phyloP scores from a whole-genome alignment of 2,888 invertebrate species.

The Furcula furcula region DNA sequence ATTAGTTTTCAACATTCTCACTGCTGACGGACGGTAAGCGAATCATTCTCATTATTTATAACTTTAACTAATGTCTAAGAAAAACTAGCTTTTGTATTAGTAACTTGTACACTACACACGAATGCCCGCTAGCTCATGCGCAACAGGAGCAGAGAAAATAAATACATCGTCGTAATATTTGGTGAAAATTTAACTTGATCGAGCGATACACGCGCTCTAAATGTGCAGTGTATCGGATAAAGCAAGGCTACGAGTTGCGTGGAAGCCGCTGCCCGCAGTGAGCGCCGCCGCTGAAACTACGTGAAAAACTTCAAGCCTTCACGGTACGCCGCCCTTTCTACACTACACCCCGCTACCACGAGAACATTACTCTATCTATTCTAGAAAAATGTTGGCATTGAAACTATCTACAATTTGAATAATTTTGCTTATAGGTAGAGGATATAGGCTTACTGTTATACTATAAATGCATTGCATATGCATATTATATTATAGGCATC shows the following conservation, averaged over 20 bases:
- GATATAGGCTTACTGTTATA: too few relatives aligned
- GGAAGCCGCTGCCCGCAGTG: constrained; percentile 5
- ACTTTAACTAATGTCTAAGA: too few relatives aligned
- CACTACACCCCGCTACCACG: constrained; percentile 16
- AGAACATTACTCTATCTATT: constrained; percentile 5
- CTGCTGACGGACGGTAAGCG: too few relatives aligned
- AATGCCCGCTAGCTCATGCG: background rate
- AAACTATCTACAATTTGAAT: too few relatives aligned
- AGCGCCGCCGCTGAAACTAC: constrained; percentile 23
- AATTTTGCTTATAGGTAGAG: too few relatives aligned
- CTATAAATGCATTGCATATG: too few relatives aligned
- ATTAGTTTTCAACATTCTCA: too few relatives aligned
- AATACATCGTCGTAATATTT: constrained; percentile 7
- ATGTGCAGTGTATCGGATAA: constrained; percentile 33
- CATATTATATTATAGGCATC: too few relatives aligned
- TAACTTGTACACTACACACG: too few relatives aligned
- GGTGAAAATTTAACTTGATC: constrained; percentile 12
- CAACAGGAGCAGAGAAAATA: constrained; percentile 7
- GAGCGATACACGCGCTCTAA: constrained; percentile 16
- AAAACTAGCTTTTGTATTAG: too few relatives aligned
- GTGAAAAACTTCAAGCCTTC: constrained; percentile 47
- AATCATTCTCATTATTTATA: too few relatives aligned
- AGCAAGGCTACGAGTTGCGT: constrained; percentile 25
- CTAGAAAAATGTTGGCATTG: constrained; percentile 17
- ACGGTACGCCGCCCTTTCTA: constrained; percentile 43